Evolutionary conservation across 2,113 vertebrate species (phyloP), one percentile per base, ranked within the genome.

Genomic region (Lasiurus cinereus): DNA sequence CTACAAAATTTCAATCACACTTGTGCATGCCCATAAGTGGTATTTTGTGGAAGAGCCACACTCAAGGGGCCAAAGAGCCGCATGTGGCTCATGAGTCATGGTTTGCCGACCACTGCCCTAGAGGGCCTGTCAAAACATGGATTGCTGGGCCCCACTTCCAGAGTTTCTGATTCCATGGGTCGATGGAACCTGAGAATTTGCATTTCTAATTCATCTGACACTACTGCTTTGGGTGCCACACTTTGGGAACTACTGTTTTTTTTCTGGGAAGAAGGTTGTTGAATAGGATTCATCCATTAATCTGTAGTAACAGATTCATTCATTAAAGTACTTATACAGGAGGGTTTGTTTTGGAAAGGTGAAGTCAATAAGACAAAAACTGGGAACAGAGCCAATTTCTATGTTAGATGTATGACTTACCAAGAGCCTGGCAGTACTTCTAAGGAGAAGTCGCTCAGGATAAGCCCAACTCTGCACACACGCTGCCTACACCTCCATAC

Each of bases 391-490:
- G 31, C 33, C 82, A 79, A 43, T 59, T 19, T 90, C 33, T 92
- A 22, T 91, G 36, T 94, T 96, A 94, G 62, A 50, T 88, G 33
- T 50, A 59, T 89, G 88, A 79, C 52, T 76, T 86, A 66, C n/a
- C 72, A 69, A 92, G 8, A 96, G 79, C 39, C 1, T 95, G 83
- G 87, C 86, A 48, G 77, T 74, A n/a, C 59, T 77, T 96, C 69
- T 1, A 1, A 31, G 22, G 70, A 77, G 74, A 97, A 93, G 74
- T 66, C 95, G 79, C 69, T 70, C 95, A 96, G 93, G 70, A 83
- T 79, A 96, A 94, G 94, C 95, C 13, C 11, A 95, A 96, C 39
- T 86, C 85, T 48, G 69, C 90, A 91, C 21, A 80, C 72, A 92
- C 36, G 29, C 88, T 80, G 39, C 86, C 94, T 93, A 97, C 87